Evolutionary conservation across 2,113 vertebrate species (phyloP).

Genomic region (Pomatostomus ruficeps): DNA sequence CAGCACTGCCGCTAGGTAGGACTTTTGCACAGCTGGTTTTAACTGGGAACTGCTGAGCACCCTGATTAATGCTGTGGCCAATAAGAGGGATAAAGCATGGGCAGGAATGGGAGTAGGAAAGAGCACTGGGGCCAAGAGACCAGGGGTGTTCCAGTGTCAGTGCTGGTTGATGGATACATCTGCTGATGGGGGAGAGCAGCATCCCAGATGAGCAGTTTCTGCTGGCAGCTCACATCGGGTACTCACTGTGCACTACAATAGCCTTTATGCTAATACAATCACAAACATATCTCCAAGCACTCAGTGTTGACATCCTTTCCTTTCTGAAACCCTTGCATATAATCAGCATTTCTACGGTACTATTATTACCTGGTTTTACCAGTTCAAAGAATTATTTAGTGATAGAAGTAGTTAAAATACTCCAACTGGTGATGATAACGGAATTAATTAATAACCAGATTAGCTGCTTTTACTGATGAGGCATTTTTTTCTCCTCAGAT

Average conservation of each 20-base stretch:
- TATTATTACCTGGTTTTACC: neutral
- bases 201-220: neutral
- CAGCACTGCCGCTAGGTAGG: neutral
- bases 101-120: neutral
- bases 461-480: neutral
- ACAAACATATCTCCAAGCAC: neutral
- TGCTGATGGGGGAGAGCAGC: neutral
- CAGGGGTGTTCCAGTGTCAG: neutral
- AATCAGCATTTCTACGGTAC: neutral
- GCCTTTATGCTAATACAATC: neutral
- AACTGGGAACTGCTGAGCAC: neutral
- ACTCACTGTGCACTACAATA: neutral
- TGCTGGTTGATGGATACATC: neutral
- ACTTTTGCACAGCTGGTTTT: neutral
- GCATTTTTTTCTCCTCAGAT: neutral
- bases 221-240: rapidly evolving
- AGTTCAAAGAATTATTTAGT: neutral
- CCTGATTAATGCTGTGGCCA: neutral
- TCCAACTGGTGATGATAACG: neutral
- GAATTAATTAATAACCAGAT: neutral
- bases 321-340: neutral
- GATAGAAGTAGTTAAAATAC: neutral
- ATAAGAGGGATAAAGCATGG: rapidly evolving
- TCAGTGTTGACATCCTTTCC: neutral
- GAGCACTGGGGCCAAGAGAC: neutral